Conservation (phyloP, 2,888 invertebrate genomes). For the Drosophila anceps region DNA sequence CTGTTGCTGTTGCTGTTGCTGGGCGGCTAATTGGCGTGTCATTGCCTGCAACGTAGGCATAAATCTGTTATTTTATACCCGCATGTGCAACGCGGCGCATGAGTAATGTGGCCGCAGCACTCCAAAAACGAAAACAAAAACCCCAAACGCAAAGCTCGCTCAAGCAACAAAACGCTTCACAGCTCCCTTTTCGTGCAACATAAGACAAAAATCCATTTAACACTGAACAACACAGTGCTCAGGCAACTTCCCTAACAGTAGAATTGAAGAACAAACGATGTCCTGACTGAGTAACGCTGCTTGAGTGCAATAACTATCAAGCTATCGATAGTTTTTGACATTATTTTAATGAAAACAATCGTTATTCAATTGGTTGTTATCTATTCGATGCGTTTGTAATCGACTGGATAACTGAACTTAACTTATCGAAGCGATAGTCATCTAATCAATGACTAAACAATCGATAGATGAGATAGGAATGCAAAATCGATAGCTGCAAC, state of each 20-base stretch:
- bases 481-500: no score
- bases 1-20: conserved; percentile 57
- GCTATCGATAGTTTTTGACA: background rate
- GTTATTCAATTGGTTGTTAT: no score
- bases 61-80: conserved; percentile 79
- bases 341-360: no score
- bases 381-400: no score
- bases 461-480: no score
- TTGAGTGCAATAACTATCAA: background rate
- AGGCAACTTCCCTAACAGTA: background rate
- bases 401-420: background rate
- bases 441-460: no score
- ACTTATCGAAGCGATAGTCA: background rate
- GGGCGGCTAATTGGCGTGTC: conserved; percentile 79
- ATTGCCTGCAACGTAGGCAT: conserved; percentile 77
- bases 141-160: conserved; percentile 4
- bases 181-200: conserved; percentile 31
- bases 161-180: conserved; percentile 11
- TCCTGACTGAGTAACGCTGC: background rate
- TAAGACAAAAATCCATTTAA: conserved; percentile 33
- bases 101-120: conserved; percentile 70
- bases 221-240: conserved; percentile 37
- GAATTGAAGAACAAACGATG: background rate
- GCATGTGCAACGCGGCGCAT: conserved; percentile 72
- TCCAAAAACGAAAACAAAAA: conserved; percentile 1